Evolutionary conservation across 2,888 invertebrate species (phyloP), one percentile per base, ranked within the genome.

Genomic region (Timema podura): DNA sequence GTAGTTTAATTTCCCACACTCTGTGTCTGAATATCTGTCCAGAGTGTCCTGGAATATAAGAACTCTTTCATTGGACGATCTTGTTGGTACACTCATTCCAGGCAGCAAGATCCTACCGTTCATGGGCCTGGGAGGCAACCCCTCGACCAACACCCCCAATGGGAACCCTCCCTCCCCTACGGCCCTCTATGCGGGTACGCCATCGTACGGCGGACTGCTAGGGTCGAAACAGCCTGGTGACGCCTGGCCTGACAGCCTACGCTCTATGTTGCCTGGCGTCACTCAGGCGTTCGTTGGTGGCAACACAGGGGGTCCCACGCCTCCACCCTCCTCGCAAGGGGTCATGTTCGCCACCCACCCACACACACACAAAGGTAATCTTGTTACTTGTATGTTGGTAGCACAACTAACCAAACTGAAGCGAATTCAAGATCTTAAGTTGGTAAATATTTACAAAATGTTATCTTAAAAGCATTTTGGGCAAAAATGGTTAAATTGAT

Each of bases 61-160:
- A n/a, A n/a, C n/a, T n/a, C n/a, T n/a, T n/a, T n/a, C n/a, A n/a
- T n/a, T n/a, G n/a, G 30, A 30, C 3, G 30, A 3, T 30, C 30
- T 2, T 30, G 30, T 30, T 30, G 30, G 30, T 30, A 30, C 3
- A 30, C 30, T 30, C 30, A 30, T 76, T 75, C 70, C 79, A 82
- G 85, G 85, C 80, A 85, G 84, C 80, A 86, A 86, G 82, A 85
- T 85, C 79, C 82, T 85, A 79, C 84, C 85, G 73, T 85, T 83
- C 78, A 79, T 82, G 77, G 79, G 77, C 48, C 70, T 72, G n/a
- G 70, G 70, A 9, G 68, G 57, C 48, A 49, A 51, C 64, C 46
- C 64, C 16, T 30, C 30, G 30, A 30, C 30, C 30, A 67, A 59
- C 44, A 11, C 71, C 7, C 44, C 69, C 49, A 72, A 68, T 66